A percentile compares a stretch with the other conserved stretches of the same genome.
Evolutionary conservation across 2,113 vertebrate species (phyloP).

Genomic region (Vulpes ferrilata): DNA sequence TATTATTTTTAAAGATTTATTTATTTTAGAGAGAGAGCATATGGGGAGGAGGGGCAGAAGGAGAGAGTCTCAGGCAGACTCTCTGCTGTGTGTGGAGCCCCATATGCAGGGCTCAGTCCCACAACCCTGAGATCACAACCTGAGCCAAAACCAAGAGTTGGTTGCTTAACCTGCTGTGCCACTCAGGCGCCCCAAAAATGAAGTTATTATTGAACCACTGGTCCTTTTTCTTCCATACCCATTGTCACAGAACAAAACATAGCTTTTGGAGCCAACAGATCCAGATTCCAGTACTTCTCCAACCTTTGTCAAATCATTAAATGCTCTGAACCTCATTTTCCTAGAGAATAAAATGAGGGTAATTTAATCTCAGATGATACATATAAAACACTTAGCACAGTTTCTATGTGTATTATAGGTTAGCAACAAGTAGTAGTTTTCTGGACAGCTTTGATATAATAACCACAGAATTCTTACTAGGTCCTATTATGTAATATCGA

Average conservation of each 20-base stretch:
- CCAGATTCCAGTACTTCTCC: not conserved
- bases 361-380: not conserved
- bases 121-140: not conserved
- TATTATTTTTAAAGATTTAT: not conserved
- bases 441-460: not conserved
- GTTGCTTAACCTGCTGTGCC: not conserved
- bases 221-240: not conserved
- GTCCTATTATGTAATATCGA: not conserved
- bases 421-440: constrained; percentile 33
- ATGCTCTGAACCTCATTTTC: constrained; percentile 42
- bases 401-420: not conserved
- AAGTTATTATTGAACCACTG: constrained; percentile 21
- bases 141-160: not conserved
- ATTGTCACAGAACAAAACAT: not conserved
- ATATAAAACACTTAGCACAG: not conserved
- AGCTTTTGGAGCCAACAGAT: not conserved
- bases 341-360: not conserved
- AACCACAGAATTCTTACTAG: not conserved
- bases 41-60: not conserved
- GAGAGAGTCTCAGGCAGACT: not conserved
- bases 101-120: not conserved
- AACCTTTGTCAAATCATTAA: constrained; percentile 31
- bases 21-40: not conserved
- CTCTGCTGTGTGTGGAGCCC: not conserved
- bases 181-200: not conserved